Base-by-base conservation (phyloP, 2,113 vertebrate genomes). In the Gasterosteus nipponicus region DNA sequence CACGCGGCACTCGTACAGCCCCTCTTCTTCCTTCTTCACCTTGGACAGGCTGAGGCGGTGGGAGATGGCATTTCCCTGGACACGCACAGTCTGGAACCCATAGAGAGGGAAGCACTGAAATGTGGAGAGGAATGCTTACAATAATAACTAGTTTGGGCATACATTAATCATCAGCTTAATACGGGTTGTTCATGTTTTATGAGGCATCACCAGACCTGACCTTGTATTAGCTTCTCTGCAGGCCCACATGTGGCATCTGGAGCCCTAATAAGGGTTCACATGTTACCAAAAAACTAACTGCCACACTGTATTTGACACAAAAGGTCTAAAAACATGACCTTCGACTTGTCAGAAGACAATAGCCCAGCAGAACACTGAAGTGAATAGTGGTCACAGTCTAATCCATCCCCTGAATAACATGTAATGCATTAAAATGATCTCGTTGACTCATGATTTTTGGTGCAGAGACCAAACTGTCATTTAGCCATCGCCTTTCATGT, bases 21-120 rank as follows among this genome's bases (percentile, higher is more conserved):
- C 97, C 88, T 96, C 95, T 14, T 98, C 96, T 80, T 95, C 94
- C 87, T 93, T 95, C 75, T 95, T 95, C 73, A 98, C 96, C 7
- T 94, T 94, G 1, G 96, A 97, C 46, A 98, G 93, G 73, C 96
- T 95, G 82, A 98, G 95, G 83, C 95, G 92, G 89, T 98, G 97
- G 19, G 97, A 98, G 89, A 98, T 98, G 93, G 97, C 97, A 3
- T 96, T 97, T 82, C 97, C 97, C 85, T 98, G 97, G 63, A 98
- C 97, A 12, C 96, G 95, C 77, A 98, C 97, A 31, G 97, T 97
- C 97, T 98, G 94, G 82, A 84, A 42, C 7, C 31, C 12, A 73
- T 26, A 33, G 46, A 61, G 7, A 77, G 14, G 3, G n/a, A 58
- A 16, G 58, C 11, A n/a, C 41, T 66, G 10, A 67, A 44, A 58